A percentile compares a stretch with the other conserved stretches of the same genome.
phyloP scores from a whole-genome alignment of 2,888 invertebrate genomes.

The Caradrina clavipalpis region DNA sequence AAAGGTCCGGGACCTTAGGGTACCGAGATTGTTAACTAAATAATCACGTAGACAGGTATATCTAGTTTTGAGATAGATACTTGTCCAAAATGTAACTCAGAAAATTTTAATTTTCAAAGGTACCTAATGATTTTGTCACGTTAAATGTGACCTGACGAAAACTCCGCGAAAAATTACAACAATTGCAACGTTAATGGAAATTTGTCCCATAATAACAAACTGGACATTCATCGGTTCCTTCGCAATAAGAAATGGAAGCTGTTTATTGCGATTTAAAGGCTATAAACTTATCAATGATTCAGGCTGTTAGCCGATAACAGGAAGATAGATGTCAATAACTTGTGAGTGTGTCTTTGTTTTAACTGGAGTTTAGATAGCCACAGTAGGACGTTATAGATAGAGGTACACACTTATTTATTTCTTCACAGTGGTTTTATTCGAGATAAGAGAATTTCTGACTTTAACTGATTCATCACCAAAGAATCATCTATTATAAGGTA shows the following conservation, averaged over 20 bases:
- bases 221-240: background rate
- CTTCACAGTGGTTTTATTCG: background rate
- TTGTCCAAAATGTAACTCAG: no score
- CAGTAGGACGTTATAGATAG: background rate
- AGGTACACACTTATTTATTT: background rate
- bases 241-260: background rate
- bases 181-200: no score
- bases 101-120: no score
- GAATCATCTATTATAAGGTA: no score
- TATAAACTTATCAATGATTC: conserved; percentile 29
- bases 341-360: conserved; percentile 43
- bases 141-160: no score
- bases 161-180: no score
- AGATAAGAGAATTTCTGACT: background rate
- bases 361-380: background rate
- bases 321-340: conserved; percentile 47
- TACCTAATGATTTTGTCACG: no score
- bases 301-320: conserved; percentile 33
- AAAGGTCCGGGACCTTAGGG: no score
- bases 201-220: background rate
- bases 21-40: no score
- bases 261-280: conserved; percentile 20
- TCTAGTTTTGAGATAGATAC: no score
- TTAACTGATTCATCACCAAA: no score
- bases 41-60: no score